Base-by-base conservation (phyloP, 37 sponge, comb jelly and placozoan species). In the Halisarca cf. caerulea region DNA sequence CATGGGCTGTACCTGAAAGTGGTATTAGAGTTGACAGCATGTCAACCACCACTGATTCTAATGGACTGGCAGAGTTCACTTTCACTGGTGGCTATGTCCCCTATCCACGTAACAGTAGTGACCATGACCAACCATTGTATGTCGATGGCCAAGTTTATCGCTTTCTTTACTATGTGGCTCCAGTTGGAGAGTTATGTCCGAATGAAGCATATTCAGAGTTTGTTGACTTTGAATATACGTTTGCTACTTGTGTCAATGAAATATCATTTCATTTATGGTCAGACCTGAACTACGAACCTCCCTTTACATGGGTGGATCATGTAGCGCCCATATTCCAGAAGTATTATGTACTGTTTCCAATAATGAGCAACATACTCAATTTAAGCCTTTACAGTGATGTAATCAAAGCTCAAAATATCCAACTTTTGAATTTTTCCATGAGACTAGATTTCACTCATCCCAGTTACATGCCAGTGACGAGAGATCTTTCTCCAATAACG, bases 401-500 rank as follows among this genome's bases (percentile, higher is more conserved):
- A 1, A 84, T 66, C 5, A 14, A 44, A 24, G 35, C 62, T 0
- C 42, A 87, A 2, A 84, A 88, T 84, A 58, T 88, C 17, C 58
- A 68, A 18, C n/a, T 80, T 8, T 36, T 86, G 9, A 81, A 80
- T 58, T 20, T 32, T 41, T 2, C 66, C 30, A 58, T 91, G 58
- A 59, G 51, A 0, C 59, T 80, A 25, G 75, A 84, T 27, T 44
- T 81, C 21, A 81, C 86, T 36, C 58, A 86, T 45, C 85, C 94
- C 8, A 47, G 78, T 47, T 87, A 90, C 80, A 93, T 93, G 94
- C 94, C 94, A 34, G 79, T 57, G 4, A 84, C 94, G 15, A 83
- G 94, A 54, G 90, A 93, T 66, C 32, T 88, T 25, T 88, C 88
- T 23, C 74, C 78, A 45, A 24, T 41, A 58, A 88, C 83, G 39